Conservation (phyloP, 2,888 invertebrate species). For the Mamestra brassicae region DNA sequence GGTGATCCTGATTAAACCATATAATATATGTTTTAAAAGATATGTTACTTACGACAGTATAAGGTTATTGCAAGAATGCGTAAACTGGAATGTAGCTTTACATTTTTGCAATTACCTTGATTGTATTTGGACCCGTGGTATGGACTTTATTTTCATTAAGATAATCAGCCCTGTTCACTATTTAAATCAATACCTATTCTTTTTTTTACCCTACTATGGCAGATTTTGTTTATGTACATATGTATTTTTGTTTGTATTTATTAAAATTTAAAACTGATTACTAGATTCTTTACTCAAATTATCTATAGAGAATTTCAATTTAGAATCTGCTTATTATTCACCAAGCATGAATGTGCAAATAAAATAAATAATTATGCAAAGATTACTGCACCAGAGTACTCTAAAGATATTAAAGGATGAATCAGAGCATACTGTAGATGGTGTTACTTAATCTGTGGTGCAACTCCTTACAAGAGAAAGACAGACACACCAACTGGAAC, state of each 20-base stretch:
- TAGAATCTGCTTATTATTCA: not conserved
- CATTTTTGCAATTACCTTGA: not conserved
- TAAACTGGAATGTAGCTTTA: not conserved
- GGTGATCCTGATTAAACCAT: too few relatives aligned
- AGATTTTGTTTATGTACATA: too few relatives aligned
- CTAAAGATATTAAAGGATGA: not conserved
- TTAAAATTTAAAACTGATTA: too few relatives aligned
- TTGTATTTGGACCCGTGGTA: too few relatives aligned
- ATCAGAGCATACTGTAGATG: not conserved
- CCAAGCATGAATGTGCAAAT: too few relatives aligned
- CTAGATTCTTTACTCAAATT: too few relatives aligned
- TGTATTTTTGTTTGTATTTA: too few relatives aligned
- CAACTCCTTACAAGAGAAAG: slow-evolving; percentile 7
- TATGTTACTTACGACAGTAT: not conserved
- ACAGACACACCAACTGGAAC: not conserved
- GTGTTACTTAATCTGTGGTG: slow-evolving; percentile 37
- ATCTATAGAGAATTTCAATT: too few relatives aligned
- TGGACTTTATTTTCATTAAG: too few relatives aligned
- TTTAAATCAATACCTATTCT: too few relatives aligned
- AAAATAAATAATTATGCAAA: not conserved
- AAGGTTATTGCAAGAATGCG: not conserved
- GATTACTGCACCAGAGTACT: not conserved
- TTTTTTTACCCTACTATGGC: too few relatives aligned
- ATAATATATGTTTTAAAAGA: not conserved
- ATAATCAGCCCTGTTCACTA: too few relatives aligned